A percentile compares a stretch with the other conserved stretches of the same genome.
These are phyloP conservation scores for Climacteris rufus DNA, from an alignment of 2,113 vertebrate genomes.

Conservation along the genomic window DNA sequence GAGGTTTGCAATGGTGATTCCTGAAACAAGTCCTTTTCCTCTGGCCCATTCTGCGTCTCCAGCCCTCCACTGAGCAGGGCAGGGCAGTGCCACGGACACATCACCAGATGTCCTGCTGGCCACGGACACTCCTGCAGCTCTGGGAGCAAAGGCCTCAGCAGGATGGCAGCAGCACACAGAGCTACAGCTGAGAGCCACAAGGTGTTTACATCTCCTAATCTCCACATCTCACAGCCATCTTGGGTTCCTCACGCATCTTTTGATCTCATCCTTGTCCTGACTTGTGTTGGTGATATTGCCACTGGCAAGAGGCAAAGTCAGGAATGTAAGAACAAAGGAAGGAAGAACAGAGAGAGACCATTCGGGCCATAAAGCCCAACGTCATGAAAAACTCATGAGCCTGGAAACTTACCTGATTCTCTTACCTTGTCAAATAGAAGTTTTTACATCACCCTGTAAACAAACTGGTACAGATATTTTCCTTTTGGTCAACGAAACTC, in stretches of 20 bases:
- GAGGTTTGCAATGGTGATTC: background rate
- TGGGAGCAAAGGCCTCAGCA: background rate
- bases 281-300: conserved; percentile 57
- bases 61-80: background rate
- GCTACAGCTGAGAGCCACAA: conserved; percentile 3
- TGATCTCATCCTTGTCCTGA: conserved; percentile 59
- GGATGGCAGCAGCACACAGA: background rate
- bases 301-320: conserved; percentile 44
- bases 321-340: conserved; percentile 58
- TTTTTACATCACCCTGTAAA: background rate
- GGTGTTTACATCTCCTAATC: conserved; percentile 49
- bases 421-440: background rate
- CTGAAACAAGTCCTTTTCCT: background rate
- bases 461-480: background rate
- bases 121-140: background rate
- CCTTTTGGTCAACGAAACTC: background rate
- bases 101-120: background rate
- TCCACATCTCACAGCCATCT: conserved; percentile 49
- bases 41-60: background rate
- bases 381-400: background rate
- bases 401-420: background rate
- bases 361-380: background rate
- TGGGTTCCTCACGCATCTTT: conserved; percentile 18
- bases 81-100: background rate
- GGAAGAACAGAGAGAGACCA: background rate